A percentile compares a stretch with the other conserved stretches of the same genome.
Evolutionary conservation across 1,140 invertebrate species (phyloP).

Genomic region (Drosophila prosaltans): DNA sequence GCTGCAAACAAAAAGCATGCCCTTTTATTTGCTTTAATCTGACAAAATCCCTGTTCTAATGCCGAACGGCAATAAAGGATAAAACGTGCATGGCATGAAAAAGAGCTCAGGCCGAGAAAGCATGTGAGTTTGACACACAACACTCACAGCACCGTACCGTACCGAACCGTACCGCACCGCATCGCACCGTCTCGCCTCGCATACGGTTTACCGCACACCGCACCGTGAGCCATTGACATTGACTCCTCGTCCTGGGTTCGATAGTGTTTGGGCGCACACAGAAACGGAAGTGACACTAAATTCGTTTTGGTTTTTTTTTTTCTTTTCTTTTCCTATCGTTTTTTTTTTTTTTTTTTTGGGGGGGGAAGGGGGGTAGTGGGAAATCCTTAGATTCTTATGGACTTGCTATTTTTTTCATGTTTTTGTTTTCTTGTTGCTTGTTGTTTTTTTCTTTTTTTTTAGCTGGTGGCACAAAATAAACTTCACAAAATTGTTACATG

Average conservation of each 20-base stretch:
- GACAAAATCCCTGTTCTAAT: slow-evolving; percentile 76
- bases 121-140: slow-evolving; percentile 7
- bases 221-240: background rate
- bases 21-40: slow-evolving; percentile 79
- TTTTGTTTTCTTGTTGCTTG: background rate
- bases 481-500: slow-evolving; percentile 74
- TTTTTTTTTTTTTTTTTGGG: slow-evolving; percentile 16
- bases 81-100: slow-evolving; percentile 76
- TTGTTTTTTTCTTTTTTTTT: slow-evolving; percentile 17
- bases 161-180: background rate
- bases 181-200: no score
- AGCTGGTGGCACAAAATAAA: slow-evolving; percentile 50
- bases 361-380: background rate
- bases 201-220: background rate
- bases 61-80: slow-evolving; percentile 79
- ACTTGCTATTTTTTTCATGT: slow-evolving; percentile 5
- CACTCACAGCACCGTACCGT: background rate
- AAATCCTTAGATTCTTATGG: slow-evolving; percentile 35
- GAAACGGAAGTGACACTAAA: slow-evolving; percentile 80
- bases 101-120: slow-evolving; percentile 36
- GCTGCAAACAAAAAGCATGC: slow-evolving; percentile 71
- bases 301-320: slow-evolving; percentile 74
- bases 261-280: slow-evolving; percentile 68
- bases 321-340: slow-evolving; percentile 21
- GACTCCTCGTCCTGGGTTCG: slow-evolving; percentile 33